Base-by-base conservation (phyloP, 2,113 vertebrate genomes). In the Pelecanus crispus region DNA sequence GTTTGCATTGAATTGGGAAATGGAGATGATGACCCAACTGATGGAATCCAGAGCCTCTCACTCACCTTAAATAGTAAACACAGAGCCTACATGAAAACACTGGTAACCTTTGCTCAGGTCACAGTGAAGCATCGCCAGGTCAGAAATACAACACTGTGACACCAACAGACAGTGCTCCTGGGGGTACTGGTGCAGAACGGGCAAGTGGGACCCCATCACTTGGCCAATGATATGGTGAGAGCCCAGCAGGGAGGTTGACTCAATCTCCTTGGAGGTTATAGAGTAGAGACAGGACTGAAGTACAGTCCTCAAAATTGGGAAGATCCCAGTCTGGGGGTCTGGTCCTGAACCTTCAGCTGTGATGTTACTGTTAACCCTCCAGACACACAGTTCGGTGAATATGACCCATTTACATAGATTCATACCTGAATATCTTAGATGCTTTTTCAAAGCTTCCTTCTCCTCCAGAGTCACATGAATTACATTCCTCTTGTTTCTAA, bases 31-130 rank as follows among this genome's bases (percentile, higher is more conserved):
- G 86, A 95, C 45, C 47, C 70, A 90, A 42, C 49, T 0, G 0
- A 55, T 55, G 55, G 74, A 91, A 92, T 67, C 45, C 82, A 74
- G 74, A 77, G 85, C 58, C 38, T 94, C 86, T 70, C 3, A 0
- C 53, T 90, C 74, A 82, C 81, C 77, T 65, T 58, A 70, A 86
- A 62, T 4, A 83, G 78, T n/a, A 91, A 94, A 90, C 86, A 90
- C n/a, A 42, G 31, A 81, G 38, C 32, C 66, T n/a, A 13, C 65
- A n/a, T 24, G 59, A 86, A 88, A 90, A 77, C 81, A 88, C 18
- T 1, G 2, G 80, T 50, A 65, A 89, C 89, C 91, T 95, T 87
- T 0, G 0, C 50, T 91, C 79, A 40, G 81, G 86, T 90, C 86
- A 61, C 70, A 32, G 63, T 2, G 1, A 40, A 83, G 72, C 52